Evolutionary conservation across 2,113 vertebrate genomes (phyloP).

Genomic region (Microcebus murinus): DNA sequence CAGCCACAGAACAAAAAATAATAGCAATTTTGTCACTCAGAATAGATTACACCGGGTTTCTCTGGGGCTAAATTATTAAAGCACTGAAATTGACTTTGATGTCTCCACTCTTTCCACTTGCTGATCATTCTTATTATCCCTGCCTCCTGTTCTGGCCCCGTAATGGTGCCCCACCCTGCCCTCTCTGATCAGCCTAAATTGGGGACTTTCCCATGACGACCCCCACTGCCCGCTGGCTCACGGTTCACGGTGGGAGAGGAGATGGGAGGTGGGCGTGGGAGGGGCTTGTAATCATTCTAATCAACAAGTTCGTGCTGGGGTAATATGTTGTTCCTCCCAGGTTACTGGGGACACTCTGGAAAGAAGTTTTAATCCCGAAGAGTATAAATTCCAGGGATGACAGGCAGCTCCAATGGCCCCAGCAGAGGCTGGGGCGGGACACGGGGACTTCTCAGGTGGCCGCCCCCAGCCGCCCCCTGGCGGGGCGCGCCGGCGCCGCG

Average conservation of each 20-base stretch:
- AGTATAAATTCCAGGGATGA: neutral
- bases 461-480: neutral
- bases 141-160: neutral
- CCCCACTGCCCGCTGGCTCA: neutral
- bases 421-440: no score
- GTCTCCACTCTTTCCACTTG: neutral
- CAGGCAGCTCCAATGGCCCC: neutral
- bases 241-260: neutral
- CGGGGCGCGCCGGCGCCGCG: no score
- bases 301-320: neutral
- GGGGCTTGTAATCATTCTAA: neutral
- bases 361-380: neutral
- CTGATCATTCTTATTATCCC: neutral
- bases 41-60: neutral
- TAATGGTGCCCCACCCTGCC: neutral
- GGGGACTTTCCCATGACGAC: neutral
- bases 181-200: neutral
- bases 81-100: neutral
- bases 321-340: neutral
- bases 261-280: fast-evolving
- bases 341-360: neutral
- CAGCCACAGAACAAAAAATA: neutral
- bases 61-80: conserved; percentile 24
- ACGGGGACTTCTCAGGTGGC: neutral
- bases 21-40: neutral